Conservation (phyloP, 1,140 invertebrate species). For the Ectropis grisescens region DNA sequence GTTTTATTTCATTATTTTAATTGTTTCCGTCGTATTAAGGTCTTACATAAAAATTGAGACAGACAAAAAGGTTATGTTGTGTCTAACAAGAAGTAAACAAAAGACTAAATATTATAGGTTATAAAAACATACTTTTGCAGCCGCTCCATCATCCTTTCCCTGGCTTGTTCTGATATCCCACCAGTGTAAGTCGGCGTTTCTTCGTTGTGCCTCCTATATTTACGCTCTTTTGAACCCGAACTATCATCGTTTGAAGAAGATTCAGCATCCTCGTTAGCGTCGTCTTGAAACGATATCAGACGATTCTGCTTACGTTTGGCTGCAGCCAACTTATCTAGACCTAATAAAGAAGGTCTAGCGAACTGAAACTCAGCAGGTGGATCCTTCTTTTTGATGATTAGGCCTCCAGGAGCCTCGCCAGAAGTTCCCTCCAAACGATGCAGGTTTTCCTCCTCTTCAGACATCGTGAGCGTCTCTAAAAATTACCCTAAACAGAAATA, state of each 20-base stretch:
- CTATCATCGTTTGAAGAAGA: conserved; percentile 32
- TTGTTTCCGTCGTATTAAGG: too few relatives aligned
- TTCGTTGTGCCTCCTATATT: conserved; percentile 82
- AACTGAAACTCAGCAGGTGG: conserved; percentile 80
- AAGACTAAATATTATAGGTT: conserved; percentile 1
- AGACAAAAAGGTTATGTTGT: too few relatives aligned
- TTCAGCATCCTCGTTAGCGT: conserved; percentile 72
- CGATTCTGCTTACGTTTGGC: conserved; percentile 76
- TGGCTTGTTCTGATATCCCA: conserved; percentile 86
- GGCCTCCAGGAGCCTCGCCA: conserved; percentile 80
- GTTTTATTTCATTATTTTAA: too few relatives aligned
- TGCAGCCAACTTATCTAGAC: conserved; percentile 89
- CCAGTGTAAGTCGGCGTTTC: conserved; percentile 96
- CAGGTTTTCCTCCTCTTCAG: conserved; percentile 71
- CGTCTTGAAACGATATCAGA: conserved; percentile 76
- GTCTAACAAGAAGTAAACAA: conserved; percentile 19
- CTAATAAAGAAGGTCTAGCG: conserved; percentile 84
- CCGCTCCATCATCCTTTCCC: conserved; percentile 78
- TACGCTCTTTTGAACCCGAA: conserved; percentile 67
- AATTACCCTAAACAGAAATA: too few relatives aligned
- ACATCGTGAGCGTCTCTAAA: too few relatives aligned
- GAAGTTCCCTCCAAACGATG: conserved; percentile 88
- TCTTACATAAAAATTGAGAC: too few relatives aligned
- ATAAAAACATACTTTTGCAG: conserved; percentile 72
- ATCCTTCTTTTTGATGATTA: conserved; percentile 86